phyloP scores from a whole-genome alignment of 2,888 invertebrate genomes.

The Luffia ferchaultella region DNA sequence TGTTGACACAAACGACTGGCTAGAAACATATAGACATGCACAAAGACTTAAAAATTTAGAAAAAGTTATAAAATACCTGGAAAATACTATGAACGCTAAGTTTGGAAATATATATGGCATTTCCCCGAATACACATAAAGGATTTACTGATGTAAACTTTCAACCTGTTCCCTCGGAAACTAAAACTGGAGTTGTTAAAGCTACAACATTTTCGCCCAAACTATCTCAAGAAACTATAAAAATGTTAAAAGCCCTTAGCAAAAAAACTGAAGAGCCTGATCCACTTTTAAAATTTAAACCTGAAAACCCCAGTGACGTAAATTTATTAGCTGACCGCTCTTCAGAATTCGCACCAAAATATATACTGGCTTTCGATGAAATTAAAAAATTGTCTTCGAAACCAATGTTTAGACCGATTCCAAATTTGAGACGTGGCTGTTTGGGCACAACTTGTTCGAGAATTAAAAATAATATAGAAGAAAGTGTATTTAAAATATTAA shows the following conservation, averaged over 20 bases:
- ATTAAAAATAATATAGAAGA: constrained; percentile 9
- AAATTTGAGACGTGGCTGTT: constrained; percentile 26
- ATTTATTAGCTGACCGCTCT: constrained; percentile 69
- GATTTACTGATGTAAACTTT: constrained; percentile 46
- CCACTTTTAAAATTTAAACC: constrained; percentile 77
- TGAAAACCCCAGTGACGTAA: constrained; percentile 76
- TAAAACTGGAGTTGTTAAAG: constrained; percentile 12
- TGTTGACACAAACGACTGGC: constrained; percentile 43
- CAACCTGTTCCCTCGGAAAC: constrained; percentile 29
- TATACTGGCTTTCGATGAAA: constrained; percentile 19
- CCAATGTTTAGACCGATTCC: constrained; percentile 36
- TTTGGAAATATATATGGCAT: constrained; percentile 39
- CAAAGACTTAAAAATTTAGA: constrained; percentile 51
- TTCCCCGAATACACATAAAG: constrained; percentile 34
- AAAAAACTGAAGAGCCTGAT: constrained; percentile 47
- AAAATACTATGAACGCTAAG: constrained; percentile 52
- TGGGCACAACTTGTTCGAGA: constrained; percentile 22
- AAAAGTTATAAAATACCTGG: constrained; percentile 50
- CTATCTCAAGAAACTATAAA: constrained; percentile 19
- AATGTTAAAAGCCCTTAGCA: constrained; percentile 8
- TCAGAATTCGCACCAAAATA: constrained; percentile 36
- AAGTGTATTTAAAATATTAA: constrained; percentile 3
- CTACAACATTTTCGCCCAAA: background rate
- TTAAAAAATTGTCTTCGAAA: constrained; percentile 19
- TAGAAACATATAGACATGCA: constrained; percentile 49